Evolutionary conservation across 2,888 invertebrate genomes (phyloP).

Genomic region (Alsophila aescularia): DNA sequence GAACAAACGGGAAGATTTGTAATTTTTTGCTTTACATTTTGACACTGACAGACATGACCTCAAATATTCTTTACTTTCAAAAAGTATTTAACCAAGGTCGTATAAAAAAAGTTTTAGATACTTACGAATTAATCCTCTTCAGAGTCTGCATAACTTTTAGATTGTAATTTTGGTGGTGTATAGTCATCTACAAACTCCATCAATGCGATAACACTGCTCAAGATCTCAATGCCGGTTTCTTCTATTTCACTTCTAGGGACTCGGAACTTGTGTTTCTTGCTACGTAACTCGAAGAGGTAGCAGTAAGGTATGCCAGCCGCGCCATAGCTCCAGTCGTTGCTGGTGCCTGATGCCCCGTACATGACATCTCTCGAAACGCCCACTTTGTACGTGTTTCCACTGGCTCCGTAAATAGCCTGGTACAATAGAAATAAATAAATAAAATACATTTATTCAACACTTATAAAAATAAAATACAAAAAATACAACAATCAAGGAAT

Average conservation of each 20-base stretch:
- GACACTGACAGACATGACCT: conserved; percentile 2
- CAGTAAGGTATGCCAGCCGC: conserved; percentile 69
- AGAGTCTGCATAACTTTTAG: neutral
- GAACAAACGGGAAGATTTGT: too few relatives aligned
- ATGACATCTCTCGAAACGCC: conserved; percentile 75
- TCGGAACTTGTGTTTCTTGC: conserved; percentile 67
- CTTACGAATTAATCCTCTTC: neutral
- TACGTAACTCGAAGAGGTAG: conserved; percentile 72
- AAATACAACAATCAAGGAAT: neutral
- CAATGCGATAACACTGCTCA: conserved; percentile 62
- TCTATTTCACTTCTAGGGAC: conserved; percentile 69
- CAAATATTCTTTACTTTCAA: neutral
- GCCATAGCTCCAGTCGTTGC: conserved; percentile 71
- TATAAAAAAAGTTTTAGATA: neutral
- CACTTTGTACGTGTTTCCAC: conserved; percentile 71
- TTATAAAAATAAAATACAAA: too few relatives aligned
- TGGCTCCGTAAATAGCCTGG: conserved; percentile 69
- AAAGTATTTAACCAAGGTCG: neutral
- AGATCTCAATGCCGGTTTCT: conserved; percentile 66
- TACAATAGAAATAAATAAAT: conserved; percentile 16
- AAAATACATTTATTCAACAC: too few relatives aligned
- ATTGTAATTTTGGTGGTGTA: conserved; percentile 16
- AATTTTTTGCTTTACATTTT: neutral
- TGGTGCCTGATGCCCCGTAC: conserved; percentile 73
- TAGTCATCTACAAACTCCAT: conserved; percentile 68